These are phyloP conservation scores for Arenaria interpres DNA, from an alignment of 2,113 vertebrate genomes.

Conservation along the genomic window DNA sequence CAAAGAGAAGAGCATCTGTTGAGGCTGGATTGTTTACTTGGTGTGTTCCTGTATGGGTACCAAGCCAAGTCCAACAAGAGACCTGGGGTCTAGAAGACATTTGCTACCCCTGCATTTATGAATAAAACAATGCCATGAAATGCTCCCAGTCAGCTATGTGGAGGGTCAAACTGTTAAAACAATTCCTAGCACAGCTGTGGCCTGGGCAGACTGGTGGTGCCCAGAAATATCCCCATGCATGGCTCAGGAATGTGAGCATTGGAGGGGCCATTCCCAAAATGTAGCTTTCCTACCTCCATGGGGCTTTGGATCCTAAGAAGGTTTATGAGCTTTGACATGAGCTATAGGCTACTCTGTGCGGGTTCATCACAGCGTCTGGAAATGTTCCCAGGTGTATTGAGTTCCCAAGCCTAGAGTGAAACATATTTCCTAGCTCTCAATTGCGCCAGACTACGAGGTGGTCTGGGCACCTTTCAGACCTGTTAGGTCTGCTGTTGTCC, in stretches of 20 bases:
- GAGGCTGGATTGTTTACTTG: not conserved
- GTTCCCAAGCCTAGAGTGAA: not conserved
- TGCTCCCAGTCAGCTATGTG: not conserved
- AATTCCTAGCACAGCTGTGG: not conserved
- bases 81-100: not conserved
- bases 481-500: not conserved
- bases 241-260: not conserved
- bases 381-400: not conserved
- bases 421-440: not conserved
- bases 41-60: not conserved
- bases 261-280: not conserved
- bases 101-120: not conserved
- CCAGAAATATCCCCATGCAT: not conserved
- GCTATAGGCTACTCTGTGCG: not conserved
- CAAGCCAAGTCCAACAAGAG: not conserved
- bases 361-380: not conserved
- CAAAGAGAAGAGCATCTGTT: not conserved
- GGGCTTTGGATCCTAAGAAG: not conserved
- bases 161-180: not conserved
- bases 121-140: not conserved
- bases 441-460: rapidly evolving
- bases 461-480: not conserved
- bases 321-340: not conserved
- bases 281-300: not conserved
- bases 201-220: not conserved